Evolutionary conservation across 2,888 invertebrate species (phyloP).

Genomic region (Melikaiella ostensackeni): DNA sequence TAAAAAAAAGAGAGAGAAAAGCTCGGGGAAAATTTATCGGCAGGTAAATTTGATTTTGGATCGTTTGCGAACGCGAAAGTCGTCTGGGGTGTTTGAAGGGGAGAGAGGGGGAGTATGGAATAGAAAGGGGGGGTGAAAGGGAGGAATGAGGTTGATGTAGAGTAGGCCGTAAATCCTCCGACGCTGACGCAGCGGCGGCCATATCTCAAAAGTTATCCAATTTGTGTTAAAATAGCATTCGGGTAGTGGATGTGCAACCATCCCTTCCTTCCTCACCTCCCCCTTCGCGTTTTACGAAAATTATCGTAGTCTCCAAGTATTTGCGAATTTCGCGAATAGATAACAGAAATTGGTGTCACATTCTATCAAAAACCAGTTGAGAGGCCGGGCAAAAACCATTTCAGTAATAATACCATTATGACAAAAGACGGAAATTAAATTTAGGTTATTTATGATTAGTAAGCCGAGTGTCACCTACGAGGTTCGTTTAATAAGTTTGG

Average conservation of each 20-base stretch:
- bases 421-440: not conserved
- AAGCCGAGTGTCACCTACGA: no score
- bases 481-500: no score
- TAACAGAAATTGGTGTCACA: constrained; percentile 39
- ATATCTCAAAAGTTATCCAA: constrained; percentile 76
- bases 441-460: not conserved
- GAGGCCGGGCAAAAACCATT: constrained; percentile 6
- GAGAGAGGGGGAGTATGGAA: constrained; percentile 48
- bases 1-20: constrained; percentile 34
- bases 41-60: constrained; percentile 65
- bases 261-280: constrained; percentile 44
- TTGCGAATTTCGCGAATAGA: constrained; percentile 38
- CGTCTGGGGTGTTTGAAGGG: constrained; percentile 50
- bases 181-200: constrained; percentile 72
- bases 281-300: constrained; percentile 41
- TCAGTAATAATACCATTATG: not conserved
- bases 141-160: constrained; percentile 65
- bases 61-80: constrained; percentile 49
- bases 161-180: constrained; percentile 72
- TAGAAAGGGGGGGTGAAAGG: constrained; percentile 38
- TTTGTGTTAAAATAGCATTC: constrained; percentile 74
- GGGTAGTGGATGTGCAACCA: constrained; percentile 60
- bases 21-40: constrained; percentile 59
- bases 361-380: constrained; percentile 34
- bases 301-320: constrained; percentile 40